Percentiles rank a stretch among this genome's conserved stretches.
Conservation (phyloP, 2,888 invertebrate species). For the Rhagium mordax region DNA sequence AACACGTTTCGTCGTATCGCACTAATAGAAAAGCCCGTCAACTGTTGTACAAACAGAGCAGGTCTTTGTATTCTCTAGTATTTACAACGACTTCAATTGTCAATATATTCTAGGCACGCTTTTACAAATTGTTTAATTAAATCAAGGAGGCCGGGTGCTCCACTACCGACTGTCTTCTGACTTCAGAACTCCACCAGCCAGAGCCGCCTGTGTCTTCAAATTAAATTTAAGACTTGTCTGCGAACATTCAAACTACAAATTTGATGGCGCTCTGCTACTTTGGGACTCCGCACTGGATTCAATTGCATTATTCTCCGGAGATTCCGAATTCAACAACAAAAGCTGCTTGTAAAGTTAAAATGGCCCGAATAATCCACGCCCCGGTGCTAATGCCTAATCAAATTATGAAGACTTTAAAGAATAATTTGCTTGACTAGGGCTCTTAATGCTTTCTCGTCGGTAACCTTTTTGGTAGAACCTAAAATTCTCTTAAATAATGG, state of each 20-base stretch:
- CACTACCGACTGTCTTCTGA: constrained; percentile 58
- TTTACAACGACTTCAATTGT: constrained; percentile 62
- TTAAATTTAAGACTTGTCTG: constrained; percentile 63
- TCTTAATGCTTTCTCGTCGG: no score
- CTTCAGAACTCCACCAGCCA: constrained; percentile 54
- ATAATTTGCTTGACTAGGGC: no score
- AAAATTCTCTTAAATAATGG: no score
- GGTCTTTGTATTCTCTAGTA: constrained; percentile 51
- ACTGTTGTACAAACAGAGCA: constrained; percentile 40
- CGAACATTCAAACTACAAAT: constrained; percentile 52
- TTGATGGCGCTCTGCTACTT: constrained; percentile 47
- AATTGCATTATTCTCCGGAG: constrained; percentile 50
- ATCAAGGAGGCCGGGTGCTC: constrained; percentile 61
- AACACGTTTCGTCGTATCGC: constrained; percentile 27
- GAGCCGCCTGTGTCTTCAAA: constrained; percentile 60
- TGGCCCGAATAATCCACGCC: neutral
- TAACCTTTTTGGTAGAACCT: no score
- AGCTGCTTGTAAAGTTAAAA: constrained; percentile 37
- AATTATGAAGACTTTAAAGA: no score
- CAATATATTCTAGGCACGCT: constrained; percentile 69
- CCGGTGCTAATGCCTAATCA: no score
- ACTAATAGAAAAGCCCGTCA: constrained; percentile 37
- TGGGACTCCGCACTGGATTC: constrained; percentile 45
- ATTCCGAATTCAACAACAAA: constrained; percentile 45
- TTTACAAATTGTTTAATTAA: constrained; percentile 70